Conservation (phyloP, 2,113 vertebrate species). For the Muntiacus reevesi region DNA sequence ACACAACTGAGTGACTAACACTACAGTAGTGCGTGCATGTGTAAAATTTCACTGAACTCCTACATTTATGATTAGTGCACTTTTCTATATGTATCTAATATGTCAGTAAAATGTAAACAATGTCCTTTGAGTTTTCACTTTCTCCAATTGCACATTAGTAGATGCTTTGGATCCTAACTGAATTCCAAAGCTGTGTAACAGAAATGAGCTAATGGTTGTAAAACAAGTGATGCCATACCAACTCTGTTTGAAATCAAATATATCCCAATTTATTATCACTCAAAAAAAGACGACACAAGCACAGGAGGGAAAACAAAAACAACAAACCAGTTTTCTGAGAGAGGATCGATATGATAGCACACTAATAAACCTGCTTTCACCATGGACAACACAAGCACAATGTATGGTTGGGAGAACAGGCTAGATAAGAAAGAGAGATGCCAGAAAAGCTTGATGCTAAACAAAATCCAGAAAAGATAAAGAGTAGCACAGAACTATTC, state of each 20-base stretch:
- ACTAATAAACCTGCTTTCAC: neutral
- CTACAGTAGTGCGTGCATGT: neutral
- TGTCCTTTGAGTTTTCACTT: neutral
- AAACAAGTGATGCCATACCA: neutral
- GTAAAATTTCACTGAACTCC: neutral
- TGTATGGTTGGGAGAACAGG: neutral
- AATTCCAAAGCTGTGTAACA: neutral
- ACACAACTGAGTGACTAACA: neutral
- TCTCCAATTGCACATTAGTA: neutral
- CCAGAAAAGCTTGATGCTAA: neutral
- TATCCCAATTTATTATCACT: neutral
- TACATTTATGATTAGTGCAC: neutral
- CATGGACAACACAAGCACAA: neutral
- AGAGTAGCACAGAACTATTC: neutral
- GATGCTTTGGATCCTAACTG: neutral
- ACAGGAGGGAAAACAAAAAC: neutral
- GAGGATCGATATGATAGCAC: neutral
- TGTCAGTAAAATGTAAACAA: neutral
- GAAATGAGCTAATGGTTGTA: neutral
- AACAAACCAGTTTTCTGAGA: neutral
- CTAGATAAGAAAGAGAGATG: neutral
- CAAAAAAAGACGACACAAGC: neutral
- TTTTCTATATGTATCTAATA: neutral
- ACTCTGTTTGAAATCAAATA: neutral
- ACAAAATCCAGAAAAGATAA: neutral